Conservation (phyloP, 2,888 invertebrate species). For the Lymantria monacha region DNA sequence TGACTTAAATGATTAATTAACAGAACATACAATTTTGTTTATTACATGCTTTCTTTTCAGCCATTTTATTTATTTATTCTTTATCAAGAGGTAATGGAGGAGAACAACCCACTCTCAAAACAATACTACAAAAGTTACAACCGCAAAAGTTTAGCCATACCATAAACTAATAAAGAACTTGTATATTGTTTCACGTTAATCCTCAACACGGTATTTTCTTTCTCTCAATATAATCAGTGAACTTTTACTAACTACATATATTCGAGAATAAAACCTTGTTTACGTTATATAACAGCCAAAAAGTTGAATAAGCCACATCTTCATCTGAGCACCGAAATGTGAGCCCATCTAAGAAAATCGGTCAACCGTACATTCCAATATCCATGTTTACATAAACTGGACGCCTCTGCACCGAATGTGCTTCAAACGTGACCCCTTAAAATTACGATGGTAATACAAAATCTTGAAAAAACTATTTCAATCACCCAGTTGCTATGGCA, state of each 20-base stretch:
- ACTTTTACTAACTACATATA: background rate
- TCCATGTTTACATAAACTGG: background rate
- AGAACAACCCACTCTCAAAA: background rate
- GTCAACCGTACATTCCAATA: conserved; percentile 4
- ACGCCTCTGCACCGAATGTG: background rate
- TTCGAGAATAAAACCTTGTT: too few species aligned
- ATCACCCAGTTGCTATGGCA: conserved; percentile 28
- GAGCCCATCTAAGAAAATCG: conserved; percentile 1
- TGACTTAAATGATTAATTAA: too few species aligned
- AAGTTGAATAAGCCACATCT: too few species aligned
- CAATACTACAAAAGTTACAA: too few species aligned
- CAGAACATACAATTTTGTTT: too few species aligned
- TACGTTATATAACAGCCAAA: too few species aligned
- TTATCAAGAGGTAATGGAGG: background rate
- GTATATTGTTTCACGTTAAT: background rate
- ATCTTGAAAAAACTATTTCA: conserved; percentile 17
- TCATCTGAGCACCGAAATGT: too few species aligned
- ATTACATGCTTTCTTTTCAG: too few species aligned
- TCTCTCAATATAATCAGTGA: background rate
- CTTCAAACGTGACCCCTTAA: background rate
- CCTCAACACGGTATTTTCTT: background rate
- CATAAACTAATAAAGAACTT: background rate
- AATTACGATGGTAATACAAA: conserved; percentile 1
- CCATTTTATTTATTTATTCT: too few species aligned
- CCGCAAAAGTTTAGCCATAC: background rate